Evolutionary conservation across 1,140 invertebrate genomes (phyloP).

Genomic region (Drosophila yakuba): DNA sequence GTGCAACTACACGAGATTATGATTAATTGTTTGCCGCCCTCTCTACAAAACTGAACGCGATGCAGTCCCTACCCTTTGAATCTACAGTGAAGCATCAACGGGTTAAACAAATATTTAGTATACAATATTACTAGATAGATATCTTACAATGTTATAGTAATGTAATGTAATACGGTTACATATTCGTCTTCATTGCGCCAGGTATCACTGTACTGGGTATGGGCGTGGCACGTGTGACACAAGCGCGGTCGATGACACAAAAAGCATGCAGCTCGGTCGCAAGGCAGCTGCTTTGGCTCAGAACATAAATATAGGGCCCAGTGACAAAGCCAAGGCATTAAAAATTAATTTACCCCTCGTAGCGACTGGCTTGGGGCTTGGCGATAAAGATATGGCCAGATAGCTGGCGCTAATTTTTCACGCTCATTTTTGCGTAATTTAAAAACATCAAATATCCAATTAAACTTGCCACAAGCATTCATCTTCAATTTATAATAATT

Average conservation of each 20-base stretch:
- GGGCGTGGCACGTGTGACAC: constrained; percentile 76
- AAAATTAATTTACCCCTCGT: constrained; percentile 75
- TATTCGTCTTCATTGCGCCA: no score
- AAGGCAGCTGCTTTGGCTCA: constrained; percentile 59
- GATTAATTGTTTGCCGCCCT: constrained; percentile 65
- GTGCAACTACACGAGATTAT: constrained; percentile 74
- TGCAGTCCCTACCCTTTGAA: constrained; percentile 3
- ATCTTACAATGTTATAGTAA: no score
- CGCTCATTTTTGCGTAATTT: constrained; percentile 72
- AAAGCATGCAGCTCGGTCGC: constrained; percentile 35
- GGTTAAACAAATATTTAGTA: not conserved
- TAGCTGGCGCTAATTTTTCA: constrained; percentile 59
- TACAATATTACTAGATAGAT: no score
- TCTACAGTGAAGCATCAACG: constrained; percentile 4
- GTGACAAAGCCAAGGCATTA: constrained; percentile 73
- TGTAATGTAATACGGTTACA: no score
- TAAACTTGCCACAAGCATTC: constrained; percentile 83
- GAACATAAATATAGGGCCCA: constrained; percentile 66
- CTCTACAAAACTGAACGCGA: constrained; percentile 13
- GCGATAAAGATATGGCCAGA: not conserved
- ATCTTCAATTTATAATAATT: constrained; percentile 84
- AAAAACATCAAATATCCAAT: constrained; percentile 83
- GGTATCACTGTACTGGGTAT: constrained; percentile 14
- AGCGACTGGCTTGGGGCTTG: constrained; percentile 48
- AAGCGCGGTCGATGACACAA: constrained; percentile 67